phyloP scores from a whole-genome alignment of 2,797 vertebrate species.

The Ispidina lecontei region DNA sequence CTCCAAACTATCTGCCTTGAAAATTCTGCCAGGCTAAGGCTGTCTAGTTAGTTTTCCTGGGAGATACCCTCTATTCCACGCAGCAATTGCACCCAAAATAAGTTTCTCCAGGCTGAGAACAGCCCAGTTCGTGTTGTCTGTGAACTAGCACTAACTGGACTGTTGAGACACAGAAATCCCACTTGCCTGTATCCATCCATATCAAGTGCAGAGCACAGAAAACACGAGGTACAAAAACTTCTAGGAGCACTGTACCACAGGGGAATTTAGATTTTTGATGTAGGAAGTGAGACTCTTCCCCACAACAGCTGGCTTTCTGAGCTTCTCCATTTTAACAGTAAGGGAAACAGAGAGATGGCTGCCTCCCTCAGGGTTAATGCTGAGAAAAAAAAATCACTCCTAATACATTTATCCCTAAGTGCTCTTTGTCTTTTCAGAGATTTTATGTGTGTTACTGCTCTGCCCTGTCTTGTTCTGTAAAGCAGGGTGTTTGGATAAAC shows the following conservation, averaged over 20 bases:
- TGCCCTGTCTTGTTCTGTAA: not conserved
- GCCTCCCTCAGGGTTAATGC: not conserved
- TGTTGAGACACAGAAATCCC: not conserved
- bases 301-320: not conserved
- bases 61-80: not conserved
- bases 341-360: not conserved
- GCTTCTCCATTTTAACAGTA: not conserved
- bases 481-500: not conserved
- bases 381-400: not conserved
- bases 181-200: accelerated
- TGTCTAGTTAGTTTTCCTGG: not conserved
- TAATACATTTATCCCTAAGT: not conserved
- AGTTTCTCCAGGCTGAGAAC: not conserved
- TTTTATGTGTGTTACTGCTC: not conserved
- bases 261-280: not conserved
- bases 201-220: not conserved
- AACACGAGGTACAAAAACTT: not conserved
- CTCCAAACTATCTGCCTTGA: not conserved
- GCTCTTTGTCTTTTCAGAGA: not conserved
- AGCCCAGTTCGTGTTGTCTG: not conserved
- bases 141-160: not conserved
- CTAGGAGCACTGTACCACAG: not conserved
- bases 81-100: not conserved
- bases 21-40: not conserved
- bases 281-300: not conserved